These are phyloP conservation scores for Platygyra sinensis DNA, from an alignment of 64 coral and sea anemone species.

Conservation along the genomic window DNA sequence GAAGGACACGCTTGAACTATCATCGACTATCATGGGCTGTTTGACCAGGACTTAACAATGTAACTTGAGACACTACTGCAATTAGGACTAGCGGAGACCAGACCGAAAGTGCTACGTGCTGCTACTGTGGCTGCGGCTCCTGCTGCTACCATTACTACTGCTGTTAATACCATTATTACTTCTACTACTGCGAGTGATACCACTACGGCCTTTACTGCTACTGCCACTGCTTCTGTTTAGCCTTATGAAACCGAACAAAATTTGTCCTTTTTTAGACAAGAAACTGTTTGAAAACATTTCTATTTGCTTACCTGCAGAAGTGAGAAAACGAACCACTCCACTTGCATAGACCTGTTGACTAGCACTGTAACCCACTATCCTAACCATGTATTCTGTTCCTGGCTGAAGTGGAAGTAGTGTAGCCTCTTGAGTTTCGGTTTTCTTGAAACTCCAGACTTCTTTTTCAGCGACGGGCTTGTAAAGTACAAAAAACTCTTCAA, in stretches of 20 bases:
- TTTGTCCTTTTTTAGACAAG: no score
- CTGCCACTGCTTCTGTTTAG: background rate
- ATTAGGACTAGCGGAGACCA: no score
- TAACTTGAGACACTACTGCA: no score
- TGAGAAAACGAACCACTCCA: background rate
- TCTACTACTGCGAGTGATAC: background rate
- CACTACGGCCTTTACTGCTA: background rate
- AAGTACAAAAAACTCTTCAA: background rate
- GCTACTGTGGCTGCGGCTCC: background rate
- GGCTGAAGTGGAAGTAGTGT: background rate
- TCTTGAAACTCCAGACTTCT: conserved; percentile 3
- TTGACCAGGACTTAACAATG: no score
- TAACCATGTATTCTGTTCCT: background rate
- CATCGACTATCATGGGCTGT: no score
- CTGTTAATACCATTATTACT: background rate
- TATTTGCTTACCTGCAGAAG: background rate
- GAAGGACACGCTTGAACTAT: no score
- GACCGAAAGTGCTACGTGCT: no score
- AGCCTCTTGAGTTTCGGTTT: background rate
- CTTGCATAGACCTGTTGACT: conserved; percentile 11
- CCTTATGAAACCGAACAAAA: no score
- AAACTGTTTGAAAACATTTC: no score
- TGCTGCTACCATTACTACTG: background rate
- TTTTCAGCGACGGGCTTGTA: background rate
- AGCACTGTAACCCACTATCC: background rate